Conservation (phyloP, 2,797 vertebrate genomes). For the Anisognathus igniventris region DNA sequence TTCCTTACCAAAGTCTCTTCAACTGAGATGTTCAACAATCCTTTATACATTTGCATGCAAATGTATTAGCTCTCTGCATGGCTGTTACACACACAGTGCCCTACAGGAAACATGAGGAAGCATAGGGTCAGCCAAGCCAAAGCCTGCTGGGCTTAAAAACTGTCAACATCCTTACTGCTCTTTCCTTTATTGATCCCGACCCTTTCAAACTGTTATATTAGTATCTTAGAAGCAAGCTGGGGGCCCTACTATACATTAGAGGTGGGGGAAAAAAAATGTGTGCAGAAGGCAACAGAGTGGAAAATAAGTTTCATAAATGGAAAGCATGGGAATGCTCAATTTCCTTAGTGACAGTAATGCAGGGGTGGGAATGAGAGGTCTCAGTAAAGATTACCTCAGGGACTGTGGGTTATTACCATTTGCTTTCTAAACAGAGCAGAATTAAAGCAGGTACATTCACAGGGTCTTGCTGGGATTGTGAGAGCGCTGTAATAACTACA, state of each 20-base stretch:
- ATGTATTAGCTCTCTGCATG: background rate
- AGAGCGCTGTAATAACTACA: background rate
- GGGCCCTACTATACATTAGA: background rate
- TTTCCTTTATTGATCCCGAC: background rate
- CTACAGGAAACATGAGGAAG: background rate
- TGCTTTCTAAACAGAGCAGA: slow-evolving; percentile 1
- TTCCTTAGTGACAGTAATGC: background rate
- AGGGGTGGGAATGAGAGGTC: background rate
- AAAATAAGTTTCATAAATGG: slow-evolving; percentile 43
- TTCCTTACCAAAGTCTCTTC: background rate
- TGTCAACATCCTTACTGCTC: background rate
- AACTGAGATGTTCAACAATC: background rate
- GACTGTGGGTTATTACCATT: background rate
- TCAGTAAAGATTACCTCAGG: background rate
- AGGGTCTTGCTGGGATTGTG: background rate
- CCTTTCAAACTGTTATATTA: background rate
- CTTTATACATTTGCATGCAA: background rate
- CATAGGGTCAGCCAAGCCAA: background rate
- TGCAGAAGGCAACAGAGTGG: background rate
- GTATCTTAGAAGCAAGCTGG: background rate
- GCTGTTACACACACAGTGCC: background rate
- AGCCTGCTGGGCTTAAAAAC: background rate
- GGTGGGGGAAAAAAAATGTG: background rate
- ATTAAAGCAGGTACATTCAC: background rate
- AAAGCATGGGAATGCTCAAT: slow-evolving; percentile 43